Percentiles rank a stretch among this genome's conserved stretches.
These are phyloP conservation scores for Helobdella robusta DNA, from an alignment of 2,888 invertebrate genomes.

Conservation along the genomic window DNA sequence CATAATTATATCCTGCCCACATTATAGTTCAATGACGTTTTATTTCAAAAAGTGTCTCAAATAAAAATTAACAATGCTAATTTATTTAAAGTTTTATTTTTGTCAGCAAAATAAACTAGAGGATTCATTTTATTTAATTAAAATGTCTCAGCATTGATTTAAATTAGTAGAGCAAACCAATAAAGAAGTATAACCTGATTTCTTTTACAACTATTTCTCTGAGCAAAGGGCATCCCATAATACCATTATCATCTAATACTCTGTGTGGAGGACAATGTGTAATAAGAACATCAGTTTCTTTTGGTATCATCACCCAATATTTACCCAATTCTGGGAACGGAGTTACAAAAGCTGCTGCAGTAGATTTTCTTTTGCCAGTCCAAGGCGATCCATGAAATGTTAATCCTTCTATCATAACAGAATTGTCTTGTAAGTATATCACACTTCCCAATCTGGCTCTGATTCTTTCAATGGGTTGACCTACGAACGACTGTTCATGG, in stretches of 20 bases:
- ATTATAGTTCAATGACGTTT: no score
- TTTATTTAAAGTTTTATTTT: no score
- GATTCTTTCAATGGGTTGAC: constrained; percentile 33
- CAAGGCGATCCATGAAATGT: constrained; percentile 44
- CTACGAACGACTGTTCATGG: constrained; percentile 40
- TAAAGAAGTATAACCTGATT: constrained; percentile 22
- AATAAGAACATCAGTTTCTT: constrained; percentile 41
- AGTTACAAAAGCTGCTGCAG: constrained; percentile 39
- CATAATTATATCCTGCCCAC: no score
- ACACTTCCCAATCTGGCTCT: constrained; percentile 37
- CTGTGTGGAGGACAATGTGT: constrained; percentile 43
- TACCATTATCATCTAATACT: constrained; percentile 36
- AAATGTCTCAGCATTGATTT: no score
- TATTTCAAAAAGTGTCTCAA: no score
- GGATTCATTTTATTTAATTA: no score
- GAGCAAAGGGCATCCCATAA: constrained; percentile 30
- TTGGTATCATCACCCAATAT: constrained; percentile 39
- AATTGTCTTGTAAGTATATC: constrained; percentile 41
- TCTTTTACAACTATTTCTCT: constrained; percentile 28
- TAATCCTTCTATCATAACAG: constrained; percentile 38
- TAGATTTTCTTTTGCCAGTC: constrained; percentile 38
- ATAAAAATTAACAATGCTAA: no score
- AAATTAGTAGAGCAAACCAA: no score
- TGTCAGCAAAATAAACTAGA: no score
- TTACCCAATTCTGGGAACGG: constrained; percentile 34